Evolutionary conservation across 2,888 invertebrate genomes (phyloP).

Genomic region (Tholera decimalis): DNA sequence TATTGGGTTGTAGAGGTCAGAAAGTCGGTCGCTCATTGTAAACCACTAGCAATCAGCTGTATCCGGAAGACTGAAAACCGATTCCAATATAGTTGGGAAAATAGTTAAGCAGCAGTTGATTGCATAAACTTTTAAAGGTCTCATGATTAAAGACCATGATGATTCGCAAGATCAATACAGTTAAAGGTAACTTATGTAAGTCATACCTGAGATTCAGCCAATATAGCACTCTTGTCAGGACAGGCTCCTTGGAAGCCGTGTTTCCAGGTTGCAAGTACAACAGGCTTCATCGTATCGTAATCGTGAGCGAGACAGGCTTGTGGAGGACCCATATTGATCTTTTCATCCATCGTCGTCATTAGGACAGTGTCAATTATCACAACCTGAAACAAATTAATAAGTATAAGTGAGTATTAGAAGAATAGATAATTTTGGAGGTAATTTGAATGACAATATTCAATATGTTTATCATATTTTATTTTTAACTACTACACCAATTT

Average conservation of each 20-base stretch:
- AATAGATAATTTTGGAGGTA: background rate
- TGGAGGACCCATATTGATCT: constrained; percentile 92
- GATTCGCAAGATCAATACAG: background rate
- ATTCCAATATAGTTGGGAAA: too few relatives aligned
- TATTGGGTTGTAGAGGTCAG: too few relatives aligned
- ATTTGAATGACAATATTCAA: background rate
- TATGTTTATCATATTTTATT: background rate
- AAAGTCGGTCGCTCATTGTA: too few relatives aligned
- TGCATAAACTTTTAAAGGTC: too few relatives aligned
- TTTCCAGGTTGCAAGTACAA: constrained; percentile 98
- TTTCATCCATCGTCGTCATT: constrained; percentile 96
- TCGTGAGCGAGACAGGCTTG: constrained; percentile 97
- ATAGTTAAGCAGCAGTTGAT: too few relatives aligned
- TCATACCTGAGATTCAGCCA: constrained; percentile 96
- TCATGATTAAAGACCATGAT: background rate
- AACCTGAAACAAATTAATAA: constrained; percentile 91
- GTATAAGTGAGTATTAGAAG: background rate
- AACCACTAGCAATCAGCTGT: too few relatives aligned
- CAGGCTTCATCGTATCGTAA: constrained; percentile 98
- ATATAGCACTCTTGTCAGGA: constrained; percentile 97
- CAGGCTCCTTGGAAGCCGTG: constrained; percentile 99
- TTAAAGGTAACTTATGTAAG: background rate
- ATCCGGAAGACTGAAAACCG: too few relatives aligned
- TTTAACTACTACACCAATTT: too few relatives aligned
- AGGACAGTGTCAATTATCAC: constrained; percentile 97